phyloP scores from a whole-genome alignment of 2,888 invertebrate genomes.

The Campoplex nolae region DNA sequence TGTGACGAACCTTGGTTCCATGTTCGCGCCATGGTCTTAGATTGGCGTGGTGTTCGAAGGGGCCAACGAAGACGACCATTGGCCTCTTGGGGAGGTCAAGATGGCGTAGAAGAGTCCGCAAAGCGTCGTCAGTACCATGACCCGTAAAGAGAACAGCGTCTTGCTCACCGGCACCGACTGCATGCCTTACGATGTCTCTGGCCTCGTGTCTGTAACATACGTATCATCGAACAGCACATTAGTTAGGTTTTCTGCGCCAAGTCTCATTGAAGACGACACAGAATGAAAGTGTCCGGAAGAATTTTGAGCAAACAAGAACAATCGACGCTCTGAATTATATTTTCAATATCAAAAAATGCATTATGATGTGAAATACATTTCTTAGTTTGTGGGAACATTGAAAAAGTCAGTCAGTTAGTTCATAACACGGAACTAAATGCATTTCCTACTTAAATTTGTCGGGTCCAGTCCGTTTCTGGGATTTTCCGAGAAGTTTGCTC shows the following conservation, averaged over 20 bases:
- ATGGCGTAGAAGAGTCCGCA: constrained; percentile 91
- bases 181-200: constrained; percentile 91
- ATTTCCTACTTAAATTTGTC: not conserved
- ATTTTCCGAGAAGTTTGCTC: not conserved
- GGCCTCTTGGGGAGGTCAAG: constrained; percentile 88
- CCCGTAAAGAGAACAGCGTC: constrained; percentile 83
- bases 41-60: constrained; percentile 91
- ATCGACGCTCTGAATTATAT: not conserved
- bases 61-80: constrained; percentile 92
- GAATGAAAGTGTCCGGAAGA: not conserved
- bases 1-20: constrained; percentile 88
- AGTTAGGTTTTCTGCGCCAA: constrained; percentile 41
- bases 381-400: not conserved
- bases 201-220: constrained; percentile 90
- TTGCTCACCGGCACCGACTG: constrained; percentile 92
- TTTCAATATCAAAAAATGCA: not conserved
- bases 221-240: constrained; percentile 36
- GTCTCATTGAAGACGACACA: not conserved
- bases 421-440: too few species aligned
- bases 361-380: not conserved
- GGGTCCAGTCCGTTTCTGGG: not conserved
- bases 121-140: constrained; percentile 91
- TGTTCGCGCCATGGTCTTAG: constrained; percentile 93
- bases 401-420: too few species aligned
- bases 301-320: not conserved